Evolutionary conservation across 2,113 vertebrate species (phyloP).

Genomic region (Dissostichus mawsoni): DNA sequence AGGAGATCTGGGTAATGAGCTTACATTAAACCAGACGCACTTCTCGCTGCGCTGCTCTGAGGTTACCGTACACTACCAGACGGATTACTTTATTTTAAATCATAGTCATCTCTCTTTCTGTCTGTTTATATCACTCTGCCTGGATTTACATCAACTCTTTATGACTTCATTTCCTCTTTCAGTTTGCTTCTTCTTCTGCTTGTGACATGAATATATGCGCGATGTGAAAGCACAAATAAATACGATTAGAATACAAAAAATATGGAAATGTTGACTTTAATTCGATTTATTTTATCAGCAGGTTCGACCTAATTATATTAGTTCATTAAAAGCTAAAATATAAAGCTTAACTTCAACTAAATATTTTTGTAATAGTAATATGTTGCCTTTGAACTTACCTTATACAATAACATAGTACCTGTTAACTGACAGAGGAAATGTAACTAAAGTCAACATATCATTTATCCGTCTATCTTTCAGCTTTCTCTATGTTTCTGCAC

Average conservation of each 20-base stretch:
- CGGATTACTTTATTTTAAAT: neutral
- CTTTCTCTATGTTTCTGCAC: neutral
- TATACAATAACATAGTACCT: too few species aligned
- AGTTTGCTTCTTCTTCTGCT: neutral
- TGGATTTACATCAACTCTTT: neutral
- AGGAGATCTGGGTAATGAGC: conserved; percentile 76
- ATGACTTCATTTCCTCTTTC: neutral
- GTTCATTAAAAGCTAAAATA: too few species aligned
- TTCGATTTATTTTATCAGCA: too few species aligned
- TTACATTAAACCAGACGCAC: conserved; percentile 66
- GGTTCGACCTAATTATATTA: too few species aligned
- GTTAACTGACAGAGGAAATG: too few species aligned
- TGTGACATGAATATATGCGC: neutral
- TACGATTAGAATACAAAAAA: too few species aligned
- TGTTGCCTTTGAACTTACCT: too few species aligned
- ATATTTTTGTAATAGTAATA: too few species aligned
- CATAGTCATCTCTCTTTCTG: neutral
- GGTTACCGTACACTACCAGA: conserved; percentile 8
- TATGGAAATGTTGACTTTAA: too few species aligned
- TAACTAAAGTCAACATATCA: too few species aligned
- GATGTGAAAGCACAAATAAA: neutral
- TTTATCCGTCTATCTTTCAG: neutral
- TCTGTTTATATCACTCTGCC: neutral
- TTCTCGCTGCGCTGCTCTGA: conserved; percentile 32
- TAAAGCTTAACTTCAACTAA: too few species aligned